A percentile compares a stretch with the other conserved stretches of the same genome.
Evolutionary conservation across 2,888 invertebrate genomes (phyloP).

Genomic region (Phragmatobia fuliginosa): DNA sequence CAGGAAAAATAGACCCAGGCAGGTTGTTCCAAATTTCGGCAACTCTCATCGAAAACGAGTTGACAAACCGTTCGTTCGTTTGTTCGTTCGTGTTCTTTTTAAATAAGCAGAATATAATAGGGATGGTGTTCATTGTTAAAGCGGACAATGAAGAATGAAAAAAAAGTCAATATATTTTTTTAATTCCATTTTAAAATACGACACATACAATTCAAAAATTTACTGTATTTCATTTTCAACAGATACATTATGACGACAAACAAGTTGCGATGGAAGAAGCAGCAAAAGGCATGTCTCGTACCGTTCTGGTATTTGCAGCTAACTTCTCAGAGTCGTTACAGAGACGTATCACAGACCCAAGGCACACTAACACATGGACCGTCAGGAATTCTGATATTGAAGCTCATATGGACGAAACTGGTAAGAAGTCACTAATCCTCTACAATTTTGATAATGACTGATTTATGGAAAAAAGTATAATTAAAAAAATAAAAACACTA

Average conservation of each 20-base stretch:
- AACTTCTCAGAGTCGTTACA: conserved; percentile 92
- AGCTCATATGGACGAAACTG: conserved; percentile 94
- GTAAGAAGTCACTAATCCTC: conserved; percentile 76
- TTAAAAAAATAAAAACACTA: too few species aligned
- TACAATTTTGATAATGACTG: background rate
- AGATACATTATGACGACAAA: conserved; percentile 86
- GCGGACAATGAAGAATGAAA: too few species aligned
- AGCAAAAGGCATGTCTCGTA: conserved; percentile 91
- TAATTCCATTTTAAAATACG: background rate
- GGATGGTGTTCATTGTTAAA: too few species aligned
- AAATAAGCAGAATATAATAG: too few species aligned
- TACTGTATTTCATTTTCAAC: conserved; percentile 20
- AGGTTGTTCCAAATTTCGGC: too few species aligned
- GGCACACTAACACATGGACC: conserved; percentile 86
- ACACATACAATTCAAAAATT: background rate
- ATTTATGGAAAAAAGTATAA: background rate
- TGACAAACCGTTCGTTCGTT: too few species aligned
- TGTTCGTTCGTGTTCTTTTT: too few species aligned
- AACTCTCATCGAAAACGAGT: too few species aligned
- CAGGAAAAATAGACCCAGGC: too few species aligned
- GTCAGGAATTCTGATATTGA: conserved; percentile 89
- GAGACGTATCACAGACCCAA: conserved; percentile 87
- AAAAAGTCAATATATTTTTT: too few species aligned
- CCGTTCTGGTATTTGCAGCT: conserved; percentile 89
- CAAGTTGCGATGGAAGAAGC: conserved; percentile 90